These are phyloP conservation scores for Chelidonichthys spinosus DNA, from an alignment of 2,797 vertebrate genomes.

Conservation along the genomic window DNA sequence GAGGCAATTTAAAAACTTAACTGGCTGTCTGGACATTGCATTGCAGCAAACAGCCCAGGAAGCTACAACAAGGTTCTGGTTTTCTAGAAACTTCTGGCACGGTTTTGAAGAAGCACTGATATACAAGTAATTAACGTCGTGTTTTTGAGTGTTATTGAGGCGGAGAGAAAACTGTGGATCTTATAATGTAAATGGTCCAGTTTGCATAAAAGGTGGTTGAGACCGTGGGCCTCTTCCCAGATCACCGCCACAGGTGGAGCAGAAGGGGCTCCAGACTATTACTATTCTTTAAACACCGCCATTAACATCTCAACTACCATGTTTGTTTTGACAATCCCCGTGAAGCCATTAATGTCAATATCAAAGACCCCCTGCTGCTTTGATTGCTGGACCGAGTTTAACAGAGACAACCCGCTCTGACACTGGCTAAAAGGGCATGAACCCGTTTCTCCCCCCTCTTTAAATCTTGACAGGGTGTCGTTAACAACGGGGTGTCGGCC, in stretches of 20 bases:
- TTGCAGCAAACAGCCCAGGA: neutral
- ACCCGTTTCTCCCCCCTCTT: neutral
- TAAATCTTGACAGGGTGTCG: constrained; percentile 34
- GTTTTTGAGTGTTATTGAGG: neutral
- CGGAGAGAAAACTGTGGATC: neutral
- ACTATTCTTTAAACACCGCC: constrained; percentile 37
- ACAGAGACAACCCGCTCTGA: constrained; percentile 26
- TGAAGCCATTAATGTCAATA: constrained; percentile 60
- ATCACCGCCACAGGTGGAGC: constrained; percentile 38
- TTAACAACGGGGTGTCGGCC: constrained; percentile 46
- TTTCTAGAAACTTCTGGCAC: too few species aligned
- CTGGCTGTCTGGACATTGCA: constrained; percentile 4
- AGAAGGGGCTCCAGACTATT: constrained; percentile 37
- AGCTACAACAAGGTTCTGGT: neutral
- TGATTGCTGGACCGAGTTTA: constrained; percentile 27
- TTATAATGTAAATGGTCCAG: neutral
- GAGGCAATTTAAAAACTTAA: constrained; percentile 16
- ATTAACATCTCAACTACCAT: constrained; percentile 69
- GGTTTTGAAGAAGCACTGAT: neutral
- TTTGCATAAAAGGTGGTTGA: constrained; percentile 29
- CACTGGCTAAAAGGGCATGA: constrained; percentile 17
- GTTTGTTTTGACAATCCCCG: constrained; percentile 71
- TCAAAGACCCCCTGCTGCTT: constrained; percentile 54
- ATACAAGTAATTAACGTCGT: neutral
- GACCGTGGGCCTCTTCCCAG: constrained; percentile 25